These are phyloP conservation scores for Pinna nobilis DNA, from an alignment of 1,140 invertebrate genomes.

Conservation along the genomic window DNA sequence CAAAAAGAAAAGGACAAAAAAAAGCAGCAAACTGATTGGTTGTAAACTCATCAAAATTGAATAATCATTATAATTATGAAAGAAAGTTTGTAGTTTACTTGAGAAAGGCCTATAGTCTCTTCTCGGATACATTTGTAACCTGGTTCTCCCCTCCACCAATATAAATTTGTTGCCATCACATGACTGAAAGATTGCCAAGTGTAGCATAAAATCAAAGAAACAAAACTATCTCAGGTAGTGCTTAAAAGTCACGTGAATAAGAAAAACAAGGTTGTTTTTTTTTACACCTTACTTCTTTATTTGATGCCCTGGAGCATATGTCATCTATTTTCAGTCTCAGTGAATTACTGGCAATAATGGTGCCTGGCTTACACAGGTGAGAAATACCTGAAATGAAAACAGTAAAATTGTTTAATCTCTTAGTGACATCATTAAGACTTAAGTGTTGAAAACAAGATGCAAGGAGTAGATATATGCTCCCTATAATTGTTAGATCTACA, in stretches of 20 bases:
- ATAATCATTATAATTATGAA: too few relatives aligned
- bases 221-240: neutral
- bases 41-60: too few relatives aligned
- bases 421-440: too few relatives aligned
- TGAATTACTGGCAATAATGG: slow-evolving; percentile 73
- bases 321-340: slow-evolving; percentile 70
- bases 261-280: neutral
- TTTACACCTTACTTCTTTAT: slow-evolving; percentile 69
- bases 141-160: too few relatives aligned
- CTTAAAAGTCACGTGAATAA: neutral
- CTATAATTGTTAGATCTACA: neutral
- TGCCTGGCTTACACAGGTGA: slow-evolving; percentile 68
- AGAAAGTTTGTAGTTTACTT: too few relatives aligned
- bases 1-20: too few relatives aligned
- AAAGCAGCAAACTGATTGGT: too few relatives aligned
- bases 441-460: neutral
- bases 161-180: too few relatives aligned
- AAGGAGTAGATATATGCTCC: neutral
- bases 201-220: too few relatives aligned
- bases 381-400: slow-evolving; percentile 66
- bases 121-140: too few relatives aligned
- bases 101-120: too few relatives aligned
- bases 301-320: slow-evolving; percentile 65
- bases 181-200: too few relatives aligned
- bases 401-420: neutral